A percentile compares a stretch with the other conserved stretches of the same genome.
These are phyloP conservation scores for Epinephelus moara DNA, from an alignment of 2,113 vertebrate genomes.

Conservation along the genomic window DNA sequence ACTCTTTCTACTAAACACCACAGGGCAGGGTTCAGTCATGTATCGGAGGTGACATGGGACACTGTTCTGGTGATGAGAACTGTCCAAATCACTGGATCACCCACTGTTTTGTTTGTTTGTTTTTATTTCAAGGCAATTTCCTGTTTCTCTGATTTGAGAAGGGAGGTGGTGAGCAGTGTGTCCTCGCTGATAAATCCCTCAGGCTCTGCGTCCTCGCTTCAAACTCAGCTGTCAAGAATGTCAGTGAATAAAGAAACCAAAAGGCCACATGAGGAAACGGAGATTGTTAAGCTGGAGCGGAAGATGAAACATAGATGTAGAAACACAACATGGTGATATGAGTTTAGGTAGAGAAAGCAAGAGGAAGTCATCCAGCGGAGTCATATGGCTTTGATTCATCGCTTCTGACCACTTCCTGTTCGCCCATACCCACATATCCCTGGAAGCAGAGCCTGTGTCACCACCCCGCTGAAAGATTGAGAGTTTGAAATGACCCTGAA, in stretches of 20 bases:
- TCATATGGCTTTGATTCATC: constrained; percentile 74
- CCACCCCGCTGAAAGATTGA: constrained; percentile 49
- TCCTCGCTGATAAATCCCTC: constrained; percentile 22
- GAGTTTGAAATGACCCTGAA: constrained; percentile 67
- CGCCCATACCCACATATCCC: constrained; percentile 63
- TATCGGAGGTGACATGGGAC: constrained; percentile 13
- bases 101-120: constrained; percentile 51
- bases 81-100: constrained; percentile 53
- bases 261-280: background rate
- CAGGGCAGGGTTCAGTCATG: constrained; percentile 3
- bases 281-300: background rate
- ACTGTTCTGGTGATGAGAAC: constrained; percentile 26
- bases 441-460: constrained; percentile 58
- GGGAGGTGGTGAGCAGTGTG: background rate
- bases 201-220: constrained; percentile 22
- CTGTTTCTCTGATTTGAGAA: constrained; percentile 52
- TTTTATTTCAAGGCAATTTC: constrained; percentile 59
- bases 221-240: constrained; percentile 7
- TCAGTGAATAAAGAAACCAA: background rate
- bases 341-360: constrained; percentile 37
- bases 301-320: no score
- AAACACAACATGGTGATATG: background rate
- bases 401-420: constrained; percentile 72
- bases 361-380: constrained; percentile 57
- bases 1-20: constrained; percentile 93